Conservation (phyloP, 2,797 vertebrate species). For the Steatocranus sp. region DNA sequence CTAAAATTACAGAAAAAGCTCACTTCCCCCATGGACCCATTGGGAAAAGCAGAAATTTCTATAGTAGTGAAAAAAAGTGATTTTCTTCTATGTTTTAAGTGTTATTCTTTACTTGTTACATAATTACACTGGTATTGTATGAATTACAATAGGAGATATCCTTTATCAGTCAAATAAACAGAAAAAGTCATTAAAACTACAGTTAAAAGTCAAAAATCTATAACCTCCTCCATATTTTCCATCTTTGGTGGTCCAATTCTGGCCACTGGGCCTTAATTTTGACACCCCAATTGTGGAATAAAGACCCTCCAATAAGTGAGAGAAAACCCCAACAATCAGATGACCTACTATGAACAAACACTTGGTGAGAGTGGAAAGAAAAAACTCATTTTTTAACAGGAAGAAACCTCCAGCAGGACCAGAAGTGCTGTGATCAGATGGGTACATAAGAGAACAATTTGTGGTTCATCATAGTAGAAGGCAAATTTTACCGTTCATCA, state of each 20-base stretch:
- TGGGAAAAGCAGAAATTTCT: neutral
- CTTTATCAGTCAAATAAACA: neutral
- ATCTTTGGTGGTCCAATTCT: fast-evolving
- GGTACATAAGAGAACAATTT: neutral
- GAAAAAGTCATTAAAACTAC: neutral
- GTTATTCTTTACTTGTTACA: neutral
- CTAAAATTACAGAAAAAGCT: neutral
- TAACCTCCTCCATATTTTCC: neutral
- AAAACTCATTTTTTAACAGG: neutral
- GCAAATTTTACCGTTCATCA: neutral
- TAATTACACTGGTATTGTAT: neutral
- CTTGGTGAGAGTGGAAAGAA: neutral
- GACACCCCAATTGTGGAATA: neutral
- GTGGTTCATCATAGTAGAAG: fast-evolving
- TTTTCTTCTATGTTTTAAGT: fast-evolving
- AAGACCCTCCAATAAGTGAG: neutral
- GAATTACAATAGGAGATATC: fast-evolving
- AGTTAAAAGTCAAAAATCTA: neutral
- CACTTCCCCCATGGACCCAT: neutral
- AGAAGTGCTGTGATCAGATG: neutral
- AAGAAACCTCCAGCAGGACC: neutral
- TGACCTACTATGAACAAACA: neutral
- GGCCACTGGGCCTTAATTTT: neutral
- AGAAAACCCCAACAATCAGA: neutral
- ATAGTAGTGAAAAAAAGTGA: neutral